phyloP scores from a whole-genome alignment of 2,888 invertebrate species.

The Tillus elongatus region DNA sequence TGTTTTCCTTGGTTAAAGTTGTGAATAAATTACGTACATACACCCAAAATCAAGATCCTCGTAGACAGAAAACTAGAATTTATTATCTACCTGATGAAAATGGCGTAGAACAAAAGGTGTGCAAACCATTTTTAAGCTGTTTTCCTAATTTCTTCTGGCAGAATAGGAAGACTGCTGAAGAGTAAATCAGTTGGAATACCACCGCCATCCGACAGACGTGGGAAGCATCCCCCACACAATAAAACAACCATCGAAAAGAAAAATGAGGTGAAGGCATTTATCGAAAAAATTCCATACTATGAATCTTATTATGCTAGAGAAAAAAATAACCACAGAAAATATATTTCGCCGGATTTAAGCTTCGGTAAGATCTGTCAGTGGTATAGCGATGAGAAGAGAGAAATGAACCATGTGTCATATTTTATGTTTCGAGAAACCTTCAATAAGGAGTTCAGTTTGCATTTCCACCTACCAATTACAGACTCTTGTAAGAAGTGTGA shows the following conservation, averaged over 20 bases:
- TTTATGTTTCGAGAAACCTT: constrained; percentile 11
- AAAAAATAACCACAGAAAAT: constrained; percentile 12
- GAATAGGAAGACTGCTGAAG: too few species aligned
- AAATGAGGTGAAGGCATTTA: constrained; percentile 12
- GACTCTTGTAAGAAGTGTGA: constrained; percentile 11
- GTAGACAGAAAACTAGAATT: constrained; percentile 9
- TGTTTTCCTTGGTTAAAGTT: too few species aligned
- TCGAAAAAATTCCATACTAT: constrained; percentile 12
- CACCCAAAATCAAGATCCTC: constrained; percentile 7
- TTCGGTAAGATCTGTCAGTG: constrained; percentile 11
- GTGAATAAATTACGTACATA: constrained; percentile 10
- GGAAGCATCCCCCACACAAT: too few species aligned
- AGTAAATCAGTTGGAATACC: too few species aligned
- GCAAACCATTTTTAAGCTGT: constrained; percentile 11
- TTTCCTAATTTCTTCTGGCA: too few species aligned
- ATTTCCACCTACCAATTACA: constrained; percentile 11
- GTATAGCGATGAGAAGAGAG: constrained; percentile 9
- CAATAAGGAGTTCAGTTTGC: too few species aligned
- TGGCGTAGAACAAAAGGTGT: constrained; percentile 9
- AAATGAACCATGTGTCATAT: constrained; percentile 9
- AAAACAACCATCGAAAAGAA: too few species aligned
- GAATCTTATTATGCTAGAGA: constrained; percentile 11
- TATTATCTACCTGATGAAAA: constrained; percentile 10
- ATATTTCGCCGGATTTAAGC: constrained; percentile 9
- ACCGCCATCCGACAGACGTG: too few species aligned